Conservation (phyloP, 1,140 invertebrate species). For the Brachionus asplanchnoidis region DNA sequence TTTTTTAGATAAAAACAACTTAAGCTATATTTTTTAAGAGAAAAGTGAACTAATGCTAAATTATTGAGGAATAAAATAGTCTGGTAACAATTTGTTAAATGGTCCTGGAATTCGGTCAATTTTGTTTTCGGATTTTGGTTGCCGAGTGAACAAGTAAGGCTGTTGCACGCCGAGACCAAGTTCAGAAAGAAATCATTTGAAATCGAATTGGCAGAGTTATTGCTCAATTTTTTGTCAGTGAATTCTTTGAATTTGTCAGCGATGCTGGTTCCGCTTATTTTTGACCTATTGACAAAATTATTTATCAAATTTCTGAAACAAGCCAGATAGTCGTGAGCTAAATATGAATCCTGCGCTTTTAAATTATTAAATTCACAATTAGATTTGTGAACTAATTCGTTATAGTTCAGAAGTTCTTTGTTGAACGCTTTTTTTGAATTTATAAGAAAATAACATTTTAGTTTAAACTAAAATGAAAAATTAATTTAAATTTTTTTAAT, state of each 20-base stretch:
- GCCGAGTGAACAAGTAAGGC: neutral
- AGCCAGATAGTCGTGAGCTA: neutral
- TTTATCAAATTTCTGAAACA: neutral
- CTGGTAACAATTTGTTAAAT: neutral
- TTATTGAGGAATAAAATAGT: slow-evolving; percentile 23
- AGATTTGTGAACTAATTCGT: neutral
- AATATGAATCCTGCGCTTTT: neutral
- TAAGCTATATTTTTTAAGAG: slow-evolving; percentile 23
- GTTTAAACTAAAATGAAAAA: neutral
- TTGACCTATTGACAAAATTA: neutral
- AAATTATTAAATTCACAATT: neutral
- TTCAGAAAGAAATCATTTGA: slow-evolving; percentile 1
- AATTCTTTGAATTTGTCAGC: neutral
- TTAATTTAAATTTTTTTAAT: neutral
- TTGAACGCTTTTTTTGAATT: slow-evolving; percentile 5
- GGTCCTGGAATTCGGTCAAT: neutral
- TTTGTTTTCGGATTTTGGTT: neutral
- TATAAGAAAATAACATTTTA: slow-evolving; percentile 6
- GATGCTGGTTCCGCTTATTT: neutral
- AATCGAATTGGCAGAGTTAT: neutral
- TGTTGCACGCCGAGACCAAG: neutral
- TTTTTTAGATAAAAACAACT: slow-evolving; percentile 24
- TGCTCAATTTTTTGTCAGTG: neutral
- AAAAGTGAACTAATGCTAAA: slow-evolving; percentile 31
- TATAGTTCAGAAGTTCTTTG: neutral